Conservation (phyloP, 2,888 invertebrate genomes). For the Tenthredo scrophulariae region DNA sequence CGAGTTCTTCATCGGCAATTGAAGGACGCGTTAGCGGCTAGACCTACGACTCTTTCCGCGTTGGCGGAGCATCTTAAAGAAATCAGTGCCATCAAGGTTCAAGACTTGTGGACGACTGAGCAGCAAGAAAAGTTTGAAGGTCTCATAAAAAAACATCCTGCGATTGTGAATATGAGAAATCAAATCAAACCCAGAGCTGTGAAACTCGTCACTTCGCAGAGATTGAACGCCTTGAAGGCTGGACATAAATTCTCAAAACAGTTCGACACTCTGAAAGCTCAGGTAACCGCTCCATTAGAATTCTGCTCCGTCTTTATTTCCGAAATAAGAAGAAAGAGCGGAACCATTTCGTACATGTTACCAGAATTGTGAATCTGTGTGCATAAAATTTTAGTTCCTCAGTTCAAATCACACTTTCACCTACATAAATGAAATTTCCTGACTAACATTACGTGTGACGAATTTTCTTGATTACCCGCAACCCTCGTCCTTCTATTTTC, state of each 20-base stretch:
- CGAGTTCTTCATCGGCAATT: slow-evolving; percentile 52
- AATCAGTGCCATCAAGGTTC: slow-evolving; percentile 42
- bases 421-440: background rate
- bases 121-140: slow-evolving; percentile 43
- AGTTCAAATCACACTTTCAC: background rate
- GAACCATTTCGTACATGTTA: background rate
- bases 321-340: background rate
- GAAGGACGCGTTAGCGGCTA: slow-evolving; percentile 50
- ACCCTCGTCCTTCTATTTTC: background rate
- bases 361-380: background rate
- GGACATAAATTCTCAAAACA: slow-evolving; percentile 52
- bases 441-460: background rate
- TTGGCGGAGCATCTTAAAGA: slow-evolving; percentile 48
- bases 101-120: slow-evolving; percentile 49
- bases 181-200: slow-evolving; percentile 44
- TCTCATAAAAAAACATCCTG: slow-evolving; percentile 41
- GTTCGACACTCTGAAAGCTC: slow-evolving; percentile 52
- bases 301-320: background rate
- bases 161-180: slow-evolving; percentile 39
- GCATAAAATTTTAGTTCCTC: background rate
- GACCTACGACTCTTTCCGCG: slow-evolving; percentile 50
- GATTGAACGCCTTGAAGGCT: slow-evolving; percentile 53
- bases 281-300: slow-evolving; percentile 2
- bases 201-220: slow-evolving; percentile 49
- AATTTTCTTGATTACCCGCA: background rate